phyloP scores from a whole-genome alignment of 2,888 invertebrate species.

The Scaeva pyrastri region DNA sequence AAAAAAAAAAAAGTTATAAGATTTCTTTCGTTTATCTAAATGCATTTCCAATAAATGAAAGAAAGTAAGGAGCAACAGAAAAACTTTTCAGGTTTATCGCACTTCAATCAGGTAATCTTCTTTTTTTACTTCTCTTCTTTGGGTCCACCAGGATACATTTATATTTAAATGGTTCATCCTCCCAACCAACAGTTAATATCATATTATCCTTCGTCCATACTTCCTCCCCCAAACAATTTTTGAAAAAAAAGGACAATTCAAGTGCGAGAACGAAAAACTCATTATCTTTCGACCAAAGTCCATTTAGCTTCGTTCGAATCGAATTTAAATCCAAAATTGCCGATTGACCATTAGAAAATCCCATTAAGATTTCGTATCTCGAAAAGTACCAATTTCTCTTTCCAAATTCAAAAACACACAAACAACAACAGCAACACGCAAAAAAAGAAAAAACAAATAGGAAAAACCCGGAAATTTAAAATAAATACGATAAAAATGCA shows the following conservation, averaged over 20 bases:
- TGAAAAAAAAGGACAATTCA: conserved; percentile 2
- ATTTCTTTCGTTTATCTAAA: conserved; percentile 56
- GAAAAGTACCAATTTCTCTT: conserved; percentile 50
- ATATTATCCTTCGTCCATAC: conserved; percentile 1
- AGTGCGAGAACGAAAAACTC: conserved; percentile 59
- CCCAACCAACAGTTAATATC: conserved; percentile 50
- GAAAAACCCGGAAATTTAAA: conserved; percentile 63
- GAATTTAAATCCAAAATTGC: conserved; percentile 75
- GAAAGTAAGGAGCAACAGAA: conserved; percentile 20
- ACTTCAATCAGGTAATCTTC: conserved; percentile 72
- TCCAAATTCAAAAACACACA: neutral
- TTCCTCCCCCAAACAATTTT: neutral
- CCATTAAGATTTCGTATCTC: conserved; percentile 72
- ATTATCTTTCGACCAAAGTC: conserved; percentile 67
- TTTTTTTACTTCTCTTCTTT: neutral
- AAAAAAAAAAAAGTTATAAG: conserved; percentile 33
- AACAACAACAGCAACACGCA: neutral
- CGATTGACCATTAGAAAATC: conserved; percentile 75
- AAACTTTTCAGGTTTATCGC: conserved; percentile 58
- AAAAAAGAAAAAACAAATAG: no score
- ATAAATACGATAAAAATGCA: conserved; percentile 63
- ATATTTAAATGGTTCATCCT: conserved; percentile 72
- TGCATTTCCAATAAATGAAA: conserved; percentile 71
- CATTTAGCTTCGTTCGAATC: conserved; percentile 69
- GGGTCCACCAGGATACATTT: conserved; percentile 54